These are phyloP conservation scores for Diploscapter pachys DNA, from an alignment of 1,140 invertebrate genomes.

Conservation along the genomic window DNA sequence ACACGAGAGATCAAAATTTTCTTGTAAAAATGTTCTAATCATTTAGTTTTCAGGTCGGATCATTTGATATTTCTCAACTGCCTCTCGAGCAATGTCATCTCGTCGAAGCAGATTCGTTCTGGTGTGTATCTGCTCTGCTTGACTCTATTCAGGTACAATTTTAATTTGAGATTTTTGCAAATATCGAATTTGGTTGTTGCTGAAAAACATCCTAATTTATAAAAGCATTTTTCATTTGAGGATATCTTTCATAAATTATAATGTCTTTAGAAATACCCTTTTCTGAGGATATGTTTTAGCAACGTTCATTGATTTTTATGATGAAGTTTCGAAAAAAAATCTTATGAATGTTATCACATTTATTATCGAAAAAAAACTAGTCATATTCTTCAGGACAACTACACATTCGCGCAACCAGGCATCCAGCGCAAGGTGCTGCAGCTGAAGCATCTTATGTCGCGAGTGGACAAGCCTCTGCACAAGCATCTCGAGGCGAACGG, in stretches of 20 bases:
- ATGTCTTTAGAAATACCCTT: too few relatives aligned
- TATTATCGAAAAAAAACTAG: too few relatives aligned
- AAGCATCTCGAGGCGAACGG: slow-evolving; percentile 85
- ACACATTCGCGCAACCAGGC: slow-evolving; percentile 98
- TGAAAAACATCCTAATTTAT: background rate
- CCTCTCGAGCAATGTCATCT: slow-evolving; percentile 74
- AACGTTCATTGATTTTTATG: too few relatives aligned
- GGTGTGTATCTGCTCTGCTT: slow-evolving; percentile 95
- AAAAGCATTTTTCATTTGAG: background rate
- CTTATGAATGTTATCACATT: background rate
- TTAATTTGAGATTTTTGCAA: background rate
- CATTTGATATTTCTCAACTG: slow-evolving; percentile 77
- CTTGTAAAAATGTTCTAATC: slow-evolving; percentile 44
- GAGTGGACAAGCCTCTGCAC: slow-evolving; percentile 78
- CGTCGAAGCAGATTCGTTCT: slow-evolving; percentile 97
- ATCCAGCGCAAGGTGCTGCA: slow-evolving; percentile 87
- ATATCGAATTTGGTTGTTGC: too few relatives aligned
- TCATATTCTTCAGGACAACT: slow-evolving; percentile 74
- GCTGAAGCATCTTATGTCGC: slow-evolving; percentile 87
- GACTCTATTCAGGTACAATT: slow-evolving; percentile 80
- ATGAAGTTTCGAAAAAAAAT: too few relatives aligned
- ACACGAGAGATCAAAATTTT: background rate
- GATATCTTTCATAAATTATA: too few relatives aligned
- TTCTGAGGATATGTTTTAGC: too few relatives aligned
- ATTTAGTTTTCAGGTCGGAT: slow-evolving; percentile 72